Evolutionary conservation across 2,797 vertebrate genomes (phyloP).

Genomic region (Capromys pilorides): DNA sequence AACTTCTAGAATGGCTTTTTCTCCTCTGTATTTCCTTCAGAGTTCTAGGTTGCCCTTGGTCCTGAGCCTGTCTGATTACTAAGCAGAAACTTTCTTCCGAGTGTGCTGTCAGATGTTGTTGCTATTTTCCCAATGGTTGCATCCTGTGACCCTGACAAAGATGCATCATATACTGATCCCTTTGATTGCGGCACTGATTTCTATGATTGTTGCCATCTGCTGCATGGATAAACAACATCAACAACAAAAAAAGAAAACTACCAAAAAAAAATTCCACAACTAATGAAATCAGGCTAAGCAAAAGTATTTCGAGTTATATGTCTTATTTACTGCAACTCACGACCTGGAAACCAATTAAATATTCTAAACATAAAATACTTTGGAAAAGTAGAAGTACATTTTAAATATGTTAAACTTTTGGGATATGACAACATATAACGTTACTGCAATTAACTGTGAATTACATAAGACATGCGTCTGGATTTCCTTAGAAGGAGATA

Average conservation of each 20-base stretch:
- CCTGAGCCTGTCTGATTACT: slow-evolving; percentile 68
- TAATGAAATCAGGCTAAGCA: slow-evolving; percentile 61
- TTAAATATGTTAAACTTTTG: slow-evolving; percentile 16
- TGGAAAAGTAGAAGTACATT: slow-evolving; percentile 11
- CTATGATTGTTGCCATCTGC: slow-evolving; percentile 78
- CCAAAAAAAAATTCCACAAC: neutral
- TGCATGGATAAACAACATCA: slow-evolving; percentile 63
- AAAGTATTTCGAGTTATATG: slow-evolving; percentile 48
- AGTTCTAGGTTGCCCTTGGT: slow-evolving; percentile 37
- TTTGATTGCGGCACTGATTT: slow-evolving; percentile 79
- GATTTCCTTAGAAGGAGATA: neutral
- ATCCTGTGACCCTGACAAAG: slow-evolving; percentile 63
- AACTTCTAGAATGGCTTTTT: slow-evolving; percentile 9
- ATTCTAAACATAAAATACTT: slow-evolving; percentile 17
- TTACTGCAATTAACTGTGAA: neutral
- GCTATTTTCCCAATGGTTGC: slow-evolving; percentile 63
- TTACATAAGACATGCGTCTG: neutral
- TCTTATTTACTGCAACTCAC: slow-evolving; percentile 35
- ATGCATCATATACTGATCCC: slow-evolving; percentile 61
- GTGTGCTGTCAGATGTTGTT: slow-evolving; percentile 68
- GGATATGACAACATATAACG: neutral
- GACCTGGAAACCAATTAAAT: neutral
- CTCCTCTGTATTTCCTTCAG: slow-evolving; percentile 23
- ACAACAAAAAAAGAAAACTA: slow-evolving; percentile 57
- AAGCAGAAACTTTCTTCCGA: slow-evolving; percentile 52